Base-by-base conservation (phyloP, 2,797 vertebrate genomes). In the Melanotaenia trifasciata region DNA sequence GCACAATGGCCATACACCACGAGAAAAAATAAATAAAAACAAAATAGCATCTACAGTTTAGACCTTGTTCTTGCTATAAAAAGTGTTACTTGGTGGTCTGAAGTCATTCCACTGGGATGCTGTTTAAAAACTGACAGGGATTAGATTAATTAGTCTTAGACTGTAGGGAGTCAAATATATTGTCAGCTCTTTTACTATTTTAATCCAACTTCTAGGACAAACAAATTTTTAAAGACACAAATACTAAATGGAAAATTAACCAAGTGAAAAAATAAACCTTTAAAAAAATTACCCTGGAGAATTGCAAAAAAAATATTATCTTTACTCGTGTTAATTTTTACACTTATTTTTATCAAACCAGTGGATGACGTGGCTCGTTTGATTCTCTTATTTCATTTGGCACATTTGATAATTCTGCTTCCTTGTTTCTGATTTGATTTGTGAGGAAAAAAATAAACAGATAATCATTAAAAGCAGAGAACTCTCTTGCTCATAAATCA, bases 381-480 rank as follows among this genome's bases (percentile, higher is more conserved):
- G 73, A 74, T 80, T 76, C 33, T 53, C 9, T 2, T 40, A 43
- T 45, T 50, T 72, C 83, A 81, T 81, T 51, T 78, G 71, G 75
- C 80, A 76, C 73, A 77, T 90, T 88, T 86, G 79, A 86, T 54
- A 54, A 90, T 88, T 86, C 79, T 76, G 80, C 73, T 83, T 89
- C 70, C 88, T 91, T 81, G 71, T 85, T 92, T 89, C 80, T 81
- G 82, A 89, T 89, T 88, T 90, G 87, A 92, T 91, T 91, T 84
- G 84, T 64, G 62, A 33, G 63, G 50, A 32, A 18, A 53, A 70
- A 88, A 86, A 92, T 89, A 91, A 90, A 92, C 88, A 91, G 81
- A 92, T 90, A 90, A 88, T 91, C 88, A 91, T 94, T 91, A 93
- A 92, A 92, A 87, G 88, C 79, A 74, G 75, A 86, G 84, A 79